phyloP scores from a whole-genome alignment of 2,113 vertebrate species.

The Pardalotus punctatus region DNA sequence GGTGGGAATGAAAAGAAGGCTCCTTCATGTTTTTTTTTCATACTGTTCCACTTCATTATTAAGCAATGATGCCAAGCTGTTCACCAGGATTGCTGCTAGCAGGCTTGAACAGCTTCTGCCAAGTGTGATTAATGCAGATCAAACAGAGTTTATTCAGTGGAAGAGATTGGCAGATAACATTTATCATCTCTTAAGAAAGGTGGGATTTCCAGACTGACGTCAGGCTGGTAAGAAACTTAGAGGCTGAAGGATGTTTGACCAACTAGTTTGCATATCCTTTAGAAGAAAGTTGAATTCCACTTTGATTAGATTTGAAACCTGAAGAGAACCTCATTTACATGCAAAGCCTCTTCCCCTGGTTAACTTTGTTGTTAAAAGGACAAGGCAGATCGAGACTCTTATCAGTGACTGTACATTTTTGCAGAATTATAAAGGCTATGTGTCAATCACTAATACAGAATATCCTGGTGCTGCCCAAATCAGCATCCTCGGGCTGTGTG shows the following conservation, averaged over 20 bases:
- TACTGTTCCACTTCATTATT: conserved; percentile 70
- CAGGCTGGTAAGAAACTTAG: conserved; percentile 60
- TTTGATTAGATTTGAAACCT: conserved; percentile 53
- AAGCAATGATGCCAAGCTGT: conserved; percentile 72
- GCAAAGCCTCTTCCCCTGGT: conserved; percentile 22
- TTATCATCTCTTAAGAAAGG: conserved; percentile 74
- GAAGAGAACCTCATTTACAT: conserved; percentile 26
- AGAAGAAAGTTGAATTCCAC: conserved; percentile 23
- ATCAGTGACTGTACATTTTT: neutral
- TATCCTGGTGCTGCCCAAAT: neutral
- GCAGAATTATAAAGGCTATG: neutral
- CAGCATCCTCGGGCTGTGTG: neutral
- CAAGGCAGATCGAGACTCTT: neutral
- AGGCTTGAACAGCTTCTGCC: conserved; percentile 70
- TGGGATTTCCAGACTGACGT: conserved; percentile 67
- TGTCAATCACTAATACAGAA: neutral
- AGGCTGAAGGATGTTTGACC: conserved; percentile 47
- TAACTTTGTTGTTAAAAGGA: conserved; percentile 42
- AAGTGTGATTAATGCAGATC: conserved; percentile 79
- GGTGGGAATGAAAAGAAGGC: conserved; percentile 39
- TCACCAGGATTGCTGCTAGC: conserved; percentile 69
- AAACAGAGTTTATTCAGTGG: conserved; percentile 74
- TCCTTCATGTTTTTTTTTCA: conserved; percentile 52
- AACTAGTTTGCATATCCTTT: conserved; percentile 25
- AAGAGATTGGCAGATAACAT: conserved; percentile 77